Base-by-base conservation (phyloP, 2,797 vertebrate species). In the Manis javanica region DNA sequence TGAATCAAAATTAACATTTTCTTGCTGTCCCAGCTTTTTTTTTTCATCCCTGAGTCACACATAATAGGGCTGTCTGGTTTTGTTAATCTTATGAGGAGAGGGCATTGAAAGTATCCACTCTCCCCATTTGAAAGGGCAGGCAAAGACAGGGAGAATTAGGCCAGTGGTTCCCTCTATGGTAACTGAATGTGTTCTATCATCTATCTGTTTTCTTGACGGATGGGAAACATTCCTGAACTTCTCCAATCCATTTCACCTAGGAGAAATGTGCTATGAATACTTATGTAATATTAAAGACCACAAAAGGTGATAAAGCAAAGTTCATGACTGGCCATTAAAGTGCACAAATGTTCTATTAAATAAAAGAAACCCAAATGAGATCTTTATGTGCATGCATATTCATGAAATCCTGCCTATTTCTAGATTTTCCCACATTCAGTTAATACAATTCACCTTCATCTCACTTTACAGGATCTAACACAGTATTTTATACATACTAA, bases 371-470 rank as follows among this genome's bases (percentile, higher is more conserved):
- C 74, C 86, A 64, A 83, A 68, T 83, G 92, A 96, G 79, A 93
- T 39, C 82, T 96, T 84, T 90, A 91, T 95, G 83, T 63, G 34
- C 37, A 97, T 96, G 59, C 86, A 96, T 97, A 97, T 96, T 96
- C 96, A 96, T 96, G 94, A 94, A 95, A 87, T 78, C 83, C 26
- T 96, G 68, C 26, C 31, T 15, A 53, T 42, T 77, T 81, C 78
- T 95, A 39, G 59, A 61, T 77, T 95, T 96, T 39, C 42, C 59
- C 34, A 84, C 61, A 46, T 74, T 51, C 34, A 26, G 23, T 69
- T 89, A 89, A 77, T 91, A 64, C 37, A 46, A 34, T 92, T 82
- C 88, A 89, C 88, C 74, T 86, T 87, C 74, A 64, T 9, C 59
- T 39, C 55, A 9, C 71, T 89, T 91, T 68, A 89, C 26, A n/a